Evolutionary conservation across 2,888 invertebrate species (phyloP), one percentile per base, ranked within the genome.

Genomic region (Orthosia gracilis): DNA sequence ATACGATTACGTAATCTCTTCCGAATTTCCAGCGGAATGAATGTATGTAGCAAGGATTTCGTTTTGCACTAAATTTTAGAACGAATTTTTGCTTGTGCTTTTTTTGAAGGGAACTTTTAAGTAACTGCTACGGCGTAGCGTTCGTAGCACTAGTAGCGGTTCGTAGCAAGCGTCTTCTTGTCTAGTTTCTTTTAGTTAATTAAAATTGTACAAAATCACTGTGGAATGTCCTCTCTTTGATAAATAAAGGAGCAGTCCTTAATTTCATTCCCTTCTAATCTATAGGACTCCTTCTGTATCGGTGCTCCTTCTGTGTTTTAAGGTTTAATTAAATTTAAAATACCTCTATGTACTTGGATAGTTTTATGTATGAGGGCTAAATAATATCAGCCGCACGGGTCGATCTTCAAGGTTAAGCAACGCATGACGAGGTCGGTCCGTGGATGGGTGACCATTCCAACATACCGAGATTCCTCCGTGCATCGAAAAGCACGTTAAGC

Each of bases 1-100:
- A 72, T 73, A 67, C 63, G 73, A 80, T 83, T 80, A 80, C 77
- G 80, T 82, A 78, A 82, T 76, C 76, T 79, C 64, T 80, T 80
- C 78, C 61, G 70, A 75, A 76, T 79, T 83, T 75, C 26, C 65
- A 77, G 26, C 47, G 65, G 50, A 79, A 85, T 73, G 52, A 76
- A 79, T 76, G 73, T 73, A 79, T 76, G 76, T 79, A 63, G 72
- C 75, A 57, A 73, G 59, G 74, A 82, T 78, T 84, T 80, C 52
- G 74, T 78, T 78, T 79, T 66, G 67, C 63, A 67, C 65, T 70
- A 78, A 73, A 81, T 75, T 83, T 61, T 63, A 71, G 21, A 64
- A 62, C 50, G 52, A 45, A 13, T 72, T 75, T 77, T 66, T 26
- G 26, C 52, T 69, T n/a, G 21, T 69, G 13, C 26, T 7, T 58